Conservation (phyloP, 2,797 vertebrate genomes). For the Aplochiton taeniatus region DNA sequence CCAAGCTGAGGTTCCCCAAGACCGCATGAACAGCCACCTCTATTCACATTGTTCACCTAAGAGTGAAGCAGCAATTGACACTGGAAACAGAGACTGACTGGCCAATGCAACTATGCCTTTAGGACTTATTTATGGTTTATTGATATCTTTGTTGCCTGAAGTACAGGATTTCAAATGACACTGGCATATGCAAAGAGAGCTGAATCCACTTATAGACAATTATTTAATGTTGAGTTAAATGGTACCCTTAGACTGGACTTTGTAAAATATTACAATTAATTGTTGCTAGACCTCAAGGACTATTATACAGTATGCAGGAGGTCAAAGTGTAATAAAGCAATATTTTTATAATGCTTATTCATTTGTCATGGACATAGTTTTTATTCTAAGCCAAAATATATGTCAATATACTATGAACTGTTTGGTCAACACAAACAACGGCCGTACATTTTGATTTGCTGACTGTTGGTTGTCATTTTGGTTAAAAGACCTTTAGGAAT, state of each 20-base stretch:
- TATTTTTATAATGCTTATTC: conserved; percentile 55
- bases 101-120: conserved; percentile 43
- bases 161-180: conserved; percentile 64
- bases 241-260: conserved; percentile 63
- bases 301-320: conserved; percentile 45
- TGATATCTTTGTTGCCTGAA: conserved; percentile 50
- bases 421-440: too few species aligned
- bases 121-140: conserved; percentile 56
- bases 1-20: conserved; percentile 87
- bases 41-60: conserved; percentile 88
- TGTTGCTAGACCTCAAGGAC: conserved; percentile 37
- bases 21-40: conserved; percentile 92
- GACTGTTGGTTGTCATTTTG: too few species aligned
- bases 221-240: conserved; percentile 78
- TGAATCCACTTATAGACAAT: conserved; percentile 61
- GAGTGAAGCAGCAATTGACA: conserved; percentile 79
- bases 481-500: too few species aligned
- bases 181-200: conserved; percentile 63
- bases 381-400: conserved; percentile 19
- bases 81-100: conserved; percentile 48
- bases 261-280: conserved; percentile 50
- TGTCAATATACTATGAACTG: too few species aligned
- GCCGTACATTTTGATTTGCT: too few species aligned
- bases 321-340: conserved; percentile 70
- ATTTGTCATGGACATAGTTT: conserved; percentile 2